Conservation (phyloP, 2,113 vertebrate species). For the Electrona antarctica region DNA sequence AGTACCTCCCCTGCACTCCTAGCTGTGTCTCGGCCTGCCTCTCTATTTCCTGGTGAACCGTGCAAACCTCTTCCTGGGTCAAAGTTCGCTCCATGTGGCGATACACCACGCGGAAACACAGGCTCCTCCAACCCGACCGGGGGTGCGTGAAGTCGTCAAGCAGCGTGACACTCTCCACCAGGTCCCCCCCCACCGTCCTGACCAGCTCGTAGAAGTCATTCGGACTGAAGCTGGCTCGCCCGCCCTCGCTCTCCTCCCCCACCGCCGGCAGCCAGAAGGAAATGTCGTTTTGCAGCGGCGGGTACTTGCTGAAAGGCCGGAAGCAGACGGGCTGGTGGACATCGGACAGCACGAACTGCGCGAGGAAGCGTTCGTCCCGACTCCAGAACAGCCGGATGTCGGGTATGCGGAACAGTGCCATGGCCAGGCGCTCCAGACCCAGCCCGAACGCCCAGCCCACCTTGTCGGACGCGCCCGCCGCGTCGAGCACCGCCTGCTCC, state of each 20-base stretch:
- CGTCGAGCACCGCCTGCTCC: constrained; percentile 92
- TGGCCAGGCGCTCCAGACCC: constrained; percentile 92
- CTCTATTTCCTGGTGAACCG: constrained; percentile 83
- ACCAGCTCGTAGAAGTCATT: constrained; percentile 97
- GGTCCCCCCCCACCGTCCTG: constrained; percentile 87
- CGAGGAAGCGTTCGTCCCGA: constrained; percentile 87
- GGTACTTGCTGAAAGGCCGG: constrained; percentile 92
- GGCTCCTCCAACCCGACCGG: constrained; percentile 88
- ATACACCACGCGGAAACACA: constrained; percentile 91
- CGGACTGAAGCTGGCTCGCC: constrained; percentile 67
- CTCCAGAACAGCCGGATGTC: constrained; percentile 98
- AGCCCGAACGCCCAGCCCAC: constrained; percentile 95
- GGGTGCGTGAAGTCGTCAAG: constrained; percentile 91
- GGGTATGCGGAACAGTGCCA: constrained; percentile 90
- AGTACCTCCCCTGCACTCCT: constrained; percentile 88
- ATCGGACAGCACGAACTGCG: constrained; percentile 85
- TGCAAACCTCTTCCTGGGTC: constrained; percentile 84
- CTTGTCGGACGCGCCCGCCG: no score
- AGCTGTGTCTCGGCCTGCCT: constrained; percentile 78
- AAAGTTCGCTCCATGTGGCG: constrained; percentile 92
- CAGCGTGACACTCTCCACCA: constrained; percentile 90
- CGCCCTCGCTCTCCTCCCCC: background rate
- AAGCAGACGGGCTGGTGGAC: constrained; percentile 85
- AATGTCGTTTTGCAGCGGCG: constrained; percentile 90
- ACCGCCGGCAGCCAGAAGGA: constrained; percentile 92